phyloP scores from a whole-genome alignment of 2,113 vertebrate species.

The Gobio gobio region DNA sequence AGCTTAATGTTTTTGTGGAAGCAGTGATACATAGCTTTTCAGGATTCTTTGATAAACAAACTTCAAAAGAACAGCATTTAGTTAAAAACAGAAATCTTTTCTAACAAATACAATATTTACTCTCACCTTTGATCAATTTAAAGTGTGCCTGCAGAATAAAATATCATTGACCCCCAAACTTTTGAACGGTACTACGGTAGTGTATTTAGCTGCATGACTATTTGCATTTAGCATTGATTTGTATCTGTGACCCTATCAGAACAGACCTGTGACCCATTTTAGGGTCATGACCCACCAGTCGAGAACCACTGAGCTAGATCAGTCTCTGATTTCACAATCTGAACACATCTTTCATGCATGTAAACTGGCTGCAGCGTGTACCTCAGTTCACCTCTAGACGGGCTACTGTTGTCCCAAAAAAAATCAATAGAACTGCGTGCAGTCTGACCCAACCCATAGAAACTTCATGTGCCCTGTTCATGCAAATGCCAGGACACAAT shows the following conservation, averaged over 20 bases:
- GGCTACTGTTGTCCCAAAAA: slow-evolving; percentile 12
- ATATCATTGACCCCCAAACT: not conserved
- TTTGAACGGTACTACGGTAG: not conserved
- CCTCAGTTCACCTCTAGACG: not conserved
- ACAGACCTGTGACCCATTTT: not conserved
- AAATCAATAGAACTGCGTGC: slow-evolving; percentile 26
- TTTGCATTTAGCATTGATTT: not conserved
- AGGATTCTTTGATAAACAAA: not conserved
- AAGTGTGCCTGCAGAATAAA: not conserved
- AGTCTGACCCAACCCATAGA: not conserved
- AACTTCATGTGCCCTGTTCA: slow-evolving; percentile 1
- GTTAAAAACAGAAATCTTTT: not conserved
- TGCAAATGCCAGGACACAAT: not conserved
- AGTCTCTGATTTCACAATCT: not conserved
- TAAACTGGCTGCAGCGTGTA: not conserved
- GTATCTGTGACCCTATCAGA: not conserved
- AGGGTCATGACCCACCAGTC: not conserved
- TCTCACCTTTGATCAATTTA: not conserved
- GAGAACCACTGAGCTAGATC: not conserved
- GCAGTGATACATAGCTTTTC: not conserved
- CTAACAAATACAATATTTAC: not conserved
- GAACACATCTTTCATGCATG: not conserved
- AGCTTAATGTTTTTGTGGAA: not conserved
- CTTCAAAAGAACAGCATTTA: not conserved
- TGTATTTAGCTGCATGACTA: not conserved